Base-by-base conservation (phyloP, 2,888 invertebrate species). In the Alsophila aescularia region DNA sequence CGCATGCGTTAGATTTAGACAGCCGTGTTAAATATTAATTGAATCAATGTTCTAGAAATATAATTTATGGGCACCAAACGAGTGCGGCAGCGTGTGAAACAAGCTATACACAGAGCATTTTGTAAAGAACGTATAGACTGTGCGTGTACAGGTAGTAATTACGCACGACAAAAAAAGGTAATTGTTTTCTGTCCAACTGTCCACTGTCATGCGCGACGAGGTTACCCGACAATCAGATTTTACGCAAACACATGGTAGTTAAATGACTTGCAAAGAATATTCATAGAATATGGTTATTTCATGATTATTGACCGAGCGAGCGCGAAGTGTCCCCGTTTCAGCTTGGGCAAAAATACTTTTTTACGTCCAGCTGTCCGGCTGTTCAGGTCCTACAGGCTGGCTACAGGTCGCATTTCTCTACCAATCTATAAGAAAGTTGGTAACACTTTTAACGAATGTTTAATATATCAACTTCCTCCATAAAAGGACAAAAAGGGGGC, bases 1-100 rank as follows among this genome's bases (percentile, higher is more conserved):
- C 24, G 64, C 65, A 70, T 67, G 67, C 73, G 73, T 74, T 75
- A 77, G 70, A 73, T 74, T 71, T 75, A 64, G 72, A 66, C 69
- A 65, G 64, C 60, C 60, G 65, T 67, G 66, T 73, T 68, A 66
- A 71, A 71, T 73, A 70, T 75, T 72, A 77, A 75, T 72, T 73
- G 75, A 72, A 71, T 67, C 71, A 67, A 71, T 74, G 67, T 70
- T 67, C 62, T 62, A 66, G 62, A 71, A 69, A 67, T 69, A 66
- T 66, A 67, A 70, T 69, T 72, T 71, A 75, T 75, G 72, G 70
- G 70, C 60, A 64, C 44, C 24, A 62, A 62, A 51, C 62, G 44
- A 40, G 36, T 50, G 50, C 50, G 39, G 43, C 48, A 24, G 37
- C 45, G 21, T 45, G 48, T 58, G 53, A 60, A 56, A 58, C 54